phyloP scores from a whole-genome alignment of 2,113 vertebrate genomes.

The Tachycineta bicolor region DNA sequence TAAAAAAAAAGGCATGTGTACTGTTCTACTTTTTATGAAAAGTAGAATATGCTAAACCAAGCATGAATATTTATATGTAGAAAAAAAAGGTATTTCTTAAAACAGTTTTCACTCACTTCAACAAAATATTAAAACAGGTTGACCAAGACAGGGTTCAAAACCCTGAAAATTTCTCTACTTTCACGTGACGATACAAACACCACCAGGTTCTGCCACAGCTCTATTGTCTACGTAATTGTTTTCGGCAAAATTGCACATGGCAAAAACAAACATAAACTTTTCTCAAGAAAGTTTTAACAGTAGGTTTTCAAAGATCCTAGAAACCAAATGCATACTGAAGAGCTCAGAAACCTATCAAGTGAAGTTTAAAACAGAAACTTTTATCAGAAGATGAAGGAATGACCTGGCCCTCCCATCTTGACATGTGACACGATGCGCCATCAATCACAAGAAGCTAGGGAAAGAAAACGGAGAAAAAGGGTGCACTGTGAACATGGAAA shows the following conservation, averaged over 20 bases:
- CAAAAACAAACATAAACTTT: background rate
- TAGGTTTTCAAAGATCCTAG: background rate
- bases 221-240: background rate
- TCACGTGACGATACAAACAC: background rate
- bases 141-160: background rate
- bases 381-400: background rate
- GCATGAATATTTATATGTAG: background rate
- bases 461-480: background rate
- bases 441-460: background rate
- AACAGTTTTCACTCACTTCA: background rate
- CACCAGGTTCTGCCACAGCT: background rate
- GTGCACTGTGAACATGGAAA: background rate
- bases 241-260: background rate
- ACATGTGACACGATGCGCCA: rapidly evolving
- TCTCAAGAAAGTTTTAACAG: background rate
- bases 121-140: background rate
- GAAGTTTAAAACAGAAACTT: background rate
- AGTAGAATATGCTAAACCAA: background rate
- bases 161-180: background rate
- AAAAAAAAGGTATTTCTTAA: background rate
- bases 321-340: background rate
- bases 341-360: background rate
- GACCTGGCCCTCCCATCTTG: background rate
- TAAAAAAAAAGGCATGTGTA: background rate
- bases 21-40: background rate